Conservation (phyloP, 2,797 vertebrate species). For the Lagodon rhomboides region DNA sequence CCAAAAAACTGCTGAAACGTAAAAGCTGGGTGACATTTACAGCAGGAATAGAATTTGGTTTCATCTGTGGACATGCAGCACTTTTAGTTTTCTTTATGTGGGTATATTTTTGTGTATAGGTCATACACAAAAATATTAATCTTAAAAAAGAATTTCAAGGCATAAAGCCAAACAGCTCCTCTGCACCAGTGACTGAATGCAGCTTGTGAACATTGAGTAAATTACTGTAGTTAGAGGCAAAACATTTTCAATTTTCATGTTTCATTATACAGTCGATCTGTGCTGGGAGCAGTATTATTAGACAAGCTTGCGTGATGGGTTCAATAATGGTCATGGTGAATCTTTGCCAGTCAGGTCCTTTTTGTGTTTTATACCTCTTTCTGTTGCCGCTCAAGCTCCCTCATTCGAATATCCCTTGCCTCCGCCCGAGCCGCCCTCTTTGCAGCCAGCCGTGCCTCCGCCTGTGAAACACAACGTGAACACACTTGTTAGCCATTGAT, state of each 20-base stretch:
- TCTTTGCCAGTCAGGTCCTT: slow-evolving; percentile 12
- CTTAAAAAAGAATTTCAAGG: slow-evolving; percentile 23
- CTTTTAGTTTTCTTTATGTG: slow-evolving; percentile 48
- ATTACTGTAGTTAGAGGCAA: not conserved
- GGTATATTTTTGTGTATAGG: slow-evolving; percentile 34
- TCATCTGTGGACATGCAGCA: slow-evolving; percentile 75
- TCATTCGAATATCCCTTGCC: slow-evolving; percentile 98
- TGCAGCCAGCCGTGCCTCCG: slow-evolving; percentile 96
- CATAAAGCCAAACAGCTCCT: slow-evolving; percentile 12
- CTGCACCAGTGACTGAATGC: slow-evolving; percentile 6
- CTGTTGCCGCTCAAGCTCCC: slow-evolving; percentile 96
- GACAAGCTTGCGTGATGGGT: not conserved
- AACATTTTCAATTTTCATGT: not conserved
- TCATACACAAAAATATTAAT: no score
- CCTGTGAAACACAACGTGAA: slow-evolving; percentile 84
- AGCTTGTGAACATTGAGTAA: slow-evolving; percentile 8
- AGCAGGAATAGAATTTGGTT: slow-evolving; percentile 69
- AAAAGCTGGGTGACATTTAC: slow-evolving; percentile 58
- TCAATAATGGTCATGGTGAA: slow-evolving; percentile 18
- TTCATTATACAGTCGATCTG: slow-evolving; percentile 3
- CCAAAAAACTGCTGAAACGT: slow-evolving; percentile 63
- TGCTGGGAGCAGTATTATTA: slow-evolving; percentile 10
- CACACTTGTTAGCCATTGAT: slow-evolving; percentile 57
- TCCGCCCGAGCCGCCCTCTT: slow-evolving; percentile 97
- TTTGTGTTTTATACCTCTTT: slow-evolving; percentile 90